Conservation (phyloP, 2,888 invertebrate species). For the Actias luna region DNA sequence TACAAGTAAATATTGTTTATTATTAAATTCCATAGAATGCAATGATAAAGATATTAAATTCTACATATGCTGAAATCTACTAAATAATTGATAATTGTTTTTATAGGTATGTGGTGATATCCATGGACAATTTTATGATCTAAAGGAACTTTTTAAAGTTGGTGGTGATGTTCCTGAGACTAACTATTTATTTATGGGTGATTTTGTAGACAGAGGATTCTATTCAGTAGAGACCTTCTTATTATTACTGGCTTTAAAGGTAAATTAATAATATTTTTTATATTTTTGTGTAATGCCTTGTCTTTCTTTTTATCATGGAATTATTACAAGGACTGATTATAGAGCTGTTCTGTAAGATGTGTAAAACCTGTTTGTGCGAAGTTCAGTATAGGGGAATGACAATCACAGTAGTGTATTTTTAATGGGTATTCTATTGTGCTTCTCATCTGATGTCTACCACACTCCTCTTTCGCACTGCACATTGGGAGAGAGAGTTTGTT, state of each 20-base stretch:
- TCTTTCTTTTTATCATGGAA: not conserved
- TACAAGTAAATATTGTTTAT: not conserved
- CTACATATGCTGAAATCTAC: not conserved
- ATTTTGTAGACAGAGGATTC: conserved; percentile 99
- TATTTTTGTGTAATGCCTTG: not conserved
- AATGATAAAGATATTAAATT: no score
- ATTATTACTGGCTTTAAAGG: conserved; percentile 96
- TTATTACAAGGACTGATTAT: no score
- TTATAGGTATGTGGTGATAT: conserved; percentile 99
- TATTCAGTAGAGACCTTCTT: conserved; percentile 99
- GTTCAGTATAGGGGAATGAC: no score
- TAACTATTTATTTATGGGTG: conserved; percentile 99
- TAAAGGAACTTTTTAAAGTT: conserved; percentile 98
- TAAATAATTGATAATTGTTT: conserved; percentile 6
- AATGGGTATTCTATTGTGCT: no score
- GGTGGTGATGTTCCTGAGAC: conserved; percentile 99
- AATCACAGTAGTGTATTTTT: no score
- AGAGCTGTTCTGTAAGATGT: no score
- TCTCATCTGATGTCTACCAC: no score
- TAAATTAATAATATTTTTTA: conserved; percentile 54
- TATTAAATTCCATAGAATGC: not conserved
- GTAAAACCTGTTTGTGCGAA: no score
- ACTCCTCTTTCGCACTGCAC: no score
- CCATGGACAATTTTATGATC: conserved; percentile 99
- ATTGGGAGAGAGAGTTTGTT: no score